A percentile compares a stretch with the other conserved stretches of the same genome.
phyloP scores from a whole-genome alignment of 2,113 vertebrate genomes.

The Paradisaea rubra region DNA sequence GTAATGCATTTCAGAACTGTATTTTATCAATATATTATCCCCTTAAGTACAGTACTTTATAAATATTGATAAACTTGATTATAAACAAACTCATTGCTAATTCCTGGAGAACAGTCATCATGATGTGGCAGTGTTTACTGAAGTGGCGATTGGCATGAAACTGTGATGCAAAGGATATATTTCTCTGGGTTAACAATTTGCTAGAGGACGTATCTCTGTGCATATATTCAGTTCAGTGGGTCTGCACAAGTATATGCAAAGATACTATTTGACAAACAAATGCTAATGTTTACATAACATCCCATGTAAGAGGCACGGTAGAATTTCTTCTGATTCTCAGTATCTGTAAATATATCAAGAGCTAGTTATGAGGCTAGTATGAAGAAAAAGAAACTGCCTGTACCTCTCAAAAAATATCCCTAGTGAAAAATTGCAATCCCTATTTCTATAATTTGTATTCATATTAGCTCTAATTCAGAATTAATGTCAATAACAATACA shows the following conservation, averaged over 20 bases:
- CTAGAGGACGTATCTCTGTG: not conserved
- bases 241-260: not conserved
- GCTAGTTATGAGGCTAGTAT: not conserved
- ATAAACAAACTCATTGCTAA: slow-evolving; percentile 65
- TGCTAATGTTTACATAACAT: not conserved
- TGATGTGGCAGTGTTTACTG: slow-evolving; percentile 32
- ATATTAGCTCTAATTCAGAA: not conserved
- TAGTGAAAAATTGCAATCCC: not conserved
- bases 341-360: not conserved
- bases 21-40: slow-evolving; percentile 66
- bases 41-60: slow-evolving; percentile 63
- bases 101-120: slow-evolving; percentile 48
- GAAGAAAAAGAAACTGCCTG: not conserved
- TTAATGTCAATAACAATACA: not conserved
- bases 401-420: not conserved
- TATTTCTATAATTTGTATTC: not conserved
- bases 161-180: not conserved
- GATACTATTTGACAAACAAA: slow-evolving; percentile 20
- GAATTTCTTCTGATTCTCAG: not conserved
- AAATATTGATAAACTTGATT: slow-evolving; percentile 65
- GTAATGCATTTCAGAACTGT: slow-evolving; percentile 55
- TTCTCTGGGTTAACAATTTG: not conserved
- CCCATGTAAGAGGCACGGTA: not conserved
- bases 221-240: not conserved
- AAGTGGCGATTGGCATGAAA: slow-evolving; percentile 21